Percentiles rank a stretch among this genome's conserved stretches.
These are phyloP conservation scores for Aotus griseimembra DNA, from an alignment of 2,797 vertebrate species.

Conservation along the genomic window DNA sequence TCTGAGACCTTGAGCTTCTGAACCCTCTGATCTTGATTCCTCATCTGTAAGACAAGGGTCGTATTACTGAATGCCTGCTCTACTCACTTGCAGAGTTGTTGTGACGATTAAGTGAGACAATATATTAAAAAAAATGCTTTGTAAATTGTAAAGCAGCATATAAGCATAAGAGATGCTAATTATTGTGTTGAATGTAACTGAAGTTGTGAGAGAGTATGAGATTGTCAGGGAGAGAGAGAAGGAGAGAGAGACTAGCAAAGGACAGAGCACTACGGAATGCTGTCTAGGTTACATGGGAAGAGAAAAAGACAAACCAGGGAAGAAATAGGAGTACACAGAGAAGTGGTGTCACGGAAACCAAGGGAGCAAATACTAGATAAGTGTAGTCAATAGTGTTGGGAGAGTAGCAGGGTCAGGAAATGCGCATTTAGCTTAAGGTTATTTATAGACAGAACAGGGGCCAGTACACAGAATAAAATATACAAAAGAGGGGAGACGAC, in stretches of 20 bases:
- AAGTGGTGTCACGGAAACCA: neutral
- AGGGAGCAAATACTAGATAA: neutral
- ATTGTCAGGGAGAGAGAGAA: neutral
- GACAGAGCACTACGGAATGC: neutral
- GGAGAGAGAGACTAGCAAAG: neutral
- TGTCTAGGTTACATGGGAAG: neutral
- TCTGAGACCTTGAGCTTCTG: neutral
- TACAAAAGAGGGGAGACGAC: neutral
- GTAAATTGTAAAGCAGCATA: constrained; percentile 13
- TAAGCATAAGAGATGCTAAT: neutral
- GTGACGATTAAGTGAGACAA: neutral
- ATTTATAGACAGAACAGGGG: constrained; percentile 20
- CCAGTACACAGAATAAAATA: neutral
- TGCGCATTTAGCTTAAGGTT: neutral
- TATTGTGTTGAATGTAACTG: neutral
- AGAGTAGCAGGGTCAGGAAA: neutral
- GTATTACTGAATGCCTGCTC: neutral
- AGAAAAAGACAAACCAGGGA: neutral
- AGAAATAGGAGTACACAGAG: neutral
- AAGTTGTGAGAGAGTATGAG: neutral
- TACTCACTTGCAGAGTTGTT: neutral
- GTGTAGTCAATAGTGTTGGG: neutral
- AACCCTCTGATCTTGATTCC: neutral
- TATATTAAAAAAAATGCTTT: neutral
- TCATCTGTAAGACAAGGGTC: constrained; percentile 16